Evolutionary conservation across 1,140 invertebrate genomes (phyloP).

Genomic region (Globodera ellingtonae): DNA sequence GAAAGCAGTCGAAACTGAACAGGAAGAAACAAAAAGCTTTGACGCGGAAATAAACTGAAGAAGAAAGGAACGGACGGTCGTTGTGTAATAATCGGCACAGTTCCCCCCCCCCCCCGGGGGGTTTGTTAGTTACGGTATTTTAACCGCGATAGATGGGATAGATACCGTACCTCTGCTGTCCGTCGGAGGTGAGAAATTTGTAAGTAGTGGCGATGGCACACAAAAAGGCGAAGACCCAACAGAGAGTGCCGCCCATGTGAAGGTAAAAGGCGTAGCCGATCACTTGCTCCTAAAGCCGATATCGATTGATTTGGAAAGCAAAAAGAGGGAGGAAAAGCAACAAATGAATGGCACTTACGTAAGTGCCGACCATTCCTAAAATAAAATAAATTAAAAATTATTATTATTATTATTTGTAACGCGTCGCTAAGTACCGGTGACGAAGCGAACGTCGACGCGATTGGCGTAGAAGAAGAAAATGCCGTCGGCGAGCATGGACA

Average conservation of each 20-base stretch:
- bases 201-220: conserved; percentile 60
- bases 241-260: conserved; percentile 60
- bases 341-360: background rate
- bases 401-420: background rate
- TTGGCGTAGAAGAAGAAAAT: conserved; percentile 65
- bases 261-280: conserved; percentile 65
- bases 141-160: background rate
- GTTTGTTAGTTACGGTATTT: background rate
- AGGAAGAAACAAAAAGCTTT: background rate
- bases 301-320: background rate
- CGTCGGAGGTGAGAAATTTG: conserved; percentile 58
- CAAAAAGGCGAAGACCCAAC: conserved; percentile 58
- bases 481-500: conserved; percentile 62
- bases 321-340: background rate
- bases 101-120: background rate
- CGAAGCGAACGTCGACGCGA: conserved; percentile 63
- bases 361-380: conserved; percentile 31
- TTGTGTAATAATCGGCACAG: background rate
- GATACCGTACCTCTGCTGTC: conserved; percentile 29
- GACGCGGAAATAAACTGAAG: background rate
- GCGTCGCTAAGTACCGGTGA: conserved; percentile 47
- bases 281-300: conserved; percentile 44
- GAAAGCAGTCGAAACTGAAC: background rate
- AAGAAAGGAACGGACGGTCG: background rate
- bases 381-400: background rate